Conservation (phyloP, 2,888 invertebrate species). For the Aphelenchoides bicaudatus region DNA sequence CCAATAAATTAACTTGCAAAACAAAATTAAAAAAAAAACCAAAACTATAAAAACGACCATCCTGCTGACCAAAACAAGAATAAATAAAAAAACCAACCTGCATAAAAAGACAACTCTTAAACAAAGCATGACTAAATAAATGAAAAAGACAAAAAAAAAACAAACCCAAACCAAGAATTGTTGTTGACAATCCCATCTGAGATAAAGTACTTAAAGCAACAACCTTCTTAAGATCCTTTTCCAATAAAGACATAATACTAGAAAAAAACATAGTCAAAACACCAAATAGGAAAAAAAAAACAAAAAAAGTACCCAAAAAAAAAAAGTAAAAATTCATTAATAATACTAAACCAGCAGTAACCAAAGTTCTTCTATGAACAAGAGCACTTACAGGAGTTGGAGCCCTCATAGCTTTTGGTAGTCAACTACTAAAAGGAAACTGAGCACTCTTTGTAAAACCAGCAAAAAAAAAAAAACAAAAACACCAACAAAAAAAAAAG, state of each 20-base stretch:
- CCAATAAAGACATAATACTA: conserved; percentile 38
- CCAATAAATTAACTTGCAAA: too few species aligned
- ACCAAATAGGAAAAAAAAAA: conserved; percentile 34
- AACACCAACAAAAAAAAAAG: conserved; percentile 64
- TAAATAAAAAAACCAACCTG: conserved; percentile 48
- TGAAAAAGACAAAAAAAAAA: conserved; percentile 59
- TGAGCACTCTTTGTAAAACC: conserved; percentile 76
- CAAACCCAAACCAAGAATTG: conserved; percentile 39
- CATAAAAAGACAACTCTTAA: conserved; percentile 48
- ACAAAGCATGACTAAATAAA: conserved; percentile 45
- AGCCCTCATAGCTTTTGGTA: conserved; percentile 74
- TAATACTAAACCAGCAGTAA: conserved; percentile 70
- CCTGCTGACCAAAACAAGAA: conserved; percentile 48
- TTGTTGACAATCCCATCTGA: conserved; percentile 44
- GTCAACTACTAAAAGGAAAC: conserved; percentile 75
- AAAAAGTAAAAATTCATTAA: conserved; percentile 60
- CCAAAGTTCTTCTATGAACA: conserved; percentile 76
- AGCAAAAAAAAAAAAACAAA: conserved; percentile 65
- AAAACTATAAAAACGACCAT: conserved; percentile 46
- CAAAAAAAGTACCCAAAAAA: conserved; percentile 57
- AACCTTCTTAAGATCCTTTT: conserved; percentile 44
- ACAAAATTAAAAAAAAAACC: too few species aligned
- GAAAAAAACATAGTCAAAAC: conserved; percentile 46
- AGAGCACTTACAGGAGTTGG: conserved; percentile 75
- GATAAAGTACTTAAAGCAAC: conserved; percentile 45